Evolutionary conservation across 2,797 vertebrate species (phyloP), one percentile per base, ranked within the genome.

Genomic region (Syngnathus acus): DNA sequence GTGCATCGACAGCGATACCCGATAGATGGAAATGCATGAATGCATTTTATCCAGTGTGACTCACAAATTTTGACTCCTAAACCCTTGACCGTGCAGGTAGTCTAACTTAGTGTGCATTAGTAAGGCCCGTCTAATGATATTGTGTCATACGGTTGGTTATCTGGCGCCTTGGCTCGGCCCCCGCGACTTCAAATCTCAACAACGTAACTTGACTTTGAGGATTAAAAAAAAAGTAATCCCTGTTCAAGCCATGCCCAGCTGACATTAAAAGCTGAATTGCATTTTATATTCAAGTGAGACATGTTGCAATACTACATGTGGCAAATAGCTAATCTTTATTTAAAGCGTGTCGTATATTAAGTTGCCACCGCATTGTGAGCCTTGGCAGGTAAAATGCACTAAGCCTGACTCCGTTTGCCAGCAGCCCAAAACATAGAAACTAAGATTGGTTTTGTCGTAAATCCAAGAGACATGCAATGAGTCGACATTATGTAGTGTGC

Each of bases 311-410:
- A 82, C 75, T 85, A 83, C 85, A 80, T 82, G 73, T 70, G 82
- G 85, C 84, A 84, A 87, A 88, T 77, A 83, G 76, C 70, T 88
- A 89, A 89, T 87, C 88, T 86, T 82, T 84, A 88, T 88, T 89
- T 88, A 81, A 70, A 77, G 88, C 77, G 75, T 67, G 80, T 82
- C 83, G 83, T 69, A 76, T 78, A 75, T 82, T 89, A 87, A 87
- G 84, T 86, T 81, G 83, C 77, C 23, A 61, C 53, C 80, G 79
- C 85, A 80, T 87, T 89, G 83, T 85, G 83, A 74, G 69, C 73
- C 26, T 66, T 89, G 88, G 88, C 88, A 89, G 86, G 88, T 89
- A 89, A 78, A 84, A 75, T 80, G 78, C 86, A 86, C 81, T 87
- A 87, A 89, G 86, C 85, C 82, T 78, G 84, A 87, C 83, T 76